phyloP scores from a whole-genome alignment of 2,888 invertebrate species.

The Epistrophe eligans region DNA sequence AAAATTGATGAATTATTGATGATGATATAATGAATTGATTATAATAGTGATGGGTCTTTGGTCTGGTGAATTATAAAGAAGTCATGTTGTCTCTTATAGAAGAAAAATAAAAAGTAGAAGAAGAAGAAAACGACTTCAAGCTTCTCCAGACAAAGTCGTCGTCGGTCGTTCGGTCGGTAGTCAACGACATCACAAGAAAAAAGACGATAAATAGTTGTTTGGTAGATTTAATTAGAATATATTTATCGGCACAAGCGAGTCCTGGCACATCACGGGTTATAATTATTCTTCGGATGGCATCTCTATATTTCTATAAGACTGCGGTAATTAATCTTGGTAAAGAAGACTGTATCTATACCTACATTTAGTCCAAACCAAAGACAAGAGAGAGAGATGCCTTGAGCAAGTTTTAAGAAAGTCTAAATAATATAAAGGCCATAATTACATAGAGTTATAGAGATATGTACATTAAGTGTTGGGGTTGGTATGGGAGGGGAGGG shows the following conservation, averaged over 20 bases:
- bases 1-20: slow-evolving; percentile 75
- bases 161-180: background rate
- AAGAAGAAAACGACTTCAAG: no score
- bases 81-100: background rate
- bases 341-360: slow-evolving; percentile 24
- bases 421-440: slow-evolving; percentile 32
- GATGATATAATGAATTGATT: slow-evolving; percentile 74
- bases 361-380: background rate
- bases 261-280: slow-evolving; percentile 25
- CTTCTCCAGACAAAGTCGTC: background rate
- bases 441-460: slow-evolving; percentile 5
- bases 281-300: slow-evolving; percentile 71
- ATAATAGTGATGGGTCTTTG: slow-evolving; percentile 58
- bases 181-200: background rate
- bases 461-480: background rate
- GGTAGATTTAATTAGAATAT: slow-evolving; percentile 65
- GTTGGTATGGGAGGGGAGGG: background rate
- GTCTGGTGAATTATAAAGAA: slow-evolving; percentile 15
- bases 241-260: slow-evolving; percentile 24
- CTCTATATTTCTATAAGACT: slow-evolving; percentile 53
- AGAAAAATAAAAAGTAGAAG: background rate
- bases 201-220: slow-evolving; percentile 46
- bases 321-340: slow-evolving; percentile 65
- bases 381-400: slow-evolving; percentile 8
- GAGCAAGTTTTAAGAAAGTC: slow-evolving; percentile 49